phyloP scores from a whole-genome alignment of 2,888 invertebrate species.

The Elysia crispata region DNA sequence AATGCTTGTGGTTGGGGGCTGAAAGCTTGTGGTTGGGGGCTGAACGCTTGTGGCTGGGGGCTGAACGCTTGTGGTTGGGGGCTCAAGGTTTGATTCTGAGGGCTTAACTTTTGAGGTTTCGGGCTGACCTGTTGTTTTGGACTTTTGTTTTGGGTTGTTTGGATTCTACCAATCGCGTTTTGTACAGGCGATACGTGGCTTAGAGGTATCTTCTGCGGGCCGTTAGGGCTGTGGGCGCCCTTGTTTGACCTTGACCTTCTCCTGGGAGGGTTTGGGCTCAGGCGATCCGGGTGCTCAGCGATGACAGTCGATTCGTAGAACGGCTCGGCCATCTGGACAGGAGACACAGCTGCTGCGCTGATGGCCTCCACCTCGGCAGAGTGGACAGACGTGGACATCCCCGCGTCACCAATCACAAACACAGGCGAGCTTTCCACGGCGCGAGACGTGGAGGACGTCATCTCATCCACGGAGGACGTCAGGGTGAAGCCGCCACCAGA shows the following conservation, averaged over 20 bases:
- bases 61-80: neutral
- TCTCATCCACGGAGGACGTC: constrained; percentile 18
- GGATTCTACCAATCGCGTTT: too few relatives aligned
- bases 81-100: too few relatives aligned
- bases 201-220: too few relatives aligned
- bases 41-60: neutral
- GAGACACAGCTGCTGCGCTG: neutral
- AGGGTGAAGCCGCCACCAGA: constrained; percentile 3
- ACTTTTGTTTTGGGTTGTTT: too few relatives aligned
- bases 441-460: neutral
- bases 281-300: neutral
- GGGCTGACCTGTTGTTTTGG: neutral
- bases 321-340: constrained; percentile 21
- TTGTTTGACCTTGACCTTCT: too few relatives aligned
- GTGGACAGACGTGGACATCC: neutral
- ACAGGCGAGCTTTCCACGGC: constrained; percentile 12
- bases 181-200: too few relatives aligned
- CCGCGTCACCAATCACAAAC: neutral
- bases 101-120: too few relatives aligned
- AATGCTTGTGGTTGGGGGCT: neutral
- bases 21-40: neutral
- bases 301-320: constrained; percentile 18
- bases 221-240: too few relatives aligned
- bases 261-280: neutral
- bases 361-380: neutral